phyloP scores from a whole-genome alignment of 2,113 vertebrate species.

The Cettia cetti region DNA sequence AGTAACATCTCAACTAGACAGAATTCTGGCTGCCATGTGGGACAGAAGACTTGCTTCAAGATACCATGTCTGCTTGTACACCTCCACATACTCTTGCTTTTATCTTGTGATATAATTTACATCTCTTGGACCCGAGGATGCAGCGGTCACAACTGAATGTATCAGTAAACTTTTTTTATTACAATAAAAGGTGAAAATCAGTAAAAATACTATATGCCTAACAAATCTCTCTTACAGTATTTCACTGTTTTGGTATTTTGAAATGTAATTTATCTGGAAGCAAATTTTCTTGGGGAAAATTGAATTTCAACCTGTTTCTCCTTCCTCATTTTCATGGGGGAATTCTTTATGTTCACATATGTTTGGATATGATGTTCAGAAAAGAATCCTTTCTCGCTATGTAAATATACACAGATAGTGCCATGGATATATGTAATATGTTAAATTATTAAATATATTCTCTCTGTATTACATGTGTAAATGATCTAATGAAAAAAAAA shows the following conservation, averaged over 20 bases:
- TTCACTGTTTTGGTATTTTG: neutral
- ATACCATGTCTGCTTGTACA: rapidly evolving
- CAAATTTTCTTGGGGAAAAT: neutral
- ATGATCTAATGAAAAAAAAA: neutral
- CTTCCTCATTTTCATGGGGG: neutral
- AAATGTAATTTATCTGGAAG: neutral
- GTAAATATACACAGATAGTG: neutral
- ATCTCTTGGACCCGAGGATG: neutral
- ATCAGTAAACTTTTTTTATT: neutral
- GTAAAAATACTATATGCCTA: neutral
- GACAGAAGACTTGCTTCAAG: neutral
- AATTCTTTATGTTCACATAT: neutral
- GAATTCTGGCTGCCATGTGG: neutral
- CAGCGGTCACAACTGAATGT: neutral
- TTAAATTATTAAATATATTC: neutral
- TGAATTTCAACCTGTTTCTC: neutral
- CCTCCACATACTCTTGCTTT: neutral
- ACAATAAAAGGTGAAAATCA: neutral
- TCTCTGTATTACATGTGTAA: neutral
- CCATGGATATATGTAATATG: rapidly evolving
- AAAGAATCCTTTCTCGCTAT: too few species aligned
- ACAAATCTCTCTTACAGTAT: neutral
- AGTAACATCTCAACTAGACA: neutral
- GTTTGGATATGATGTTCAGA: neutral
- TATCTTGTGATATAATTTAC: neutral